phyloP scores from a whole-genome alignment of 2,113 vertebrate species.

The Prochilodus magdalenae region DNA sequence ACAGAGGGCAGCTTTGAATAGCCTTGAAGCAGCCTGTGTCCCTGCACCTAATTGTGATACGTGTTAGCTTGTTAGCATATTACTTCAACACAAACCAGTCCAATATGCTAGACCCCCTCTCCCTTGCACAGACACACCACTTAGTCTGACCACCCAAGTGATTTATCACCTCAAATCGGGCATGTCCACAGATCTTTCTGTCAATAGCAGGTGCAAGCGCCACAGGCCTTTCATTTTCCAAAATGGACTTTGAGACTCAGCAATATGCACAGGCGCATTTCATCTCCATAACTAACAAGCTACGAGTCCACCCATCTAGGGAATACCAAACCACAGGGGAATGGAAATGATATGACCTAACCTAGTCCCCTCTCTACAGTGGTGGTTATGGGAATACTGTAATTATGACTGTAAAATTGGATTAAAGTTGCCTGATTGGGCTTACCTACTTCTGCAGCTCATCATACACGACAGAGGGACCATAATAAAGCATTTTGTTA shows the following conservation, averaged over 20 bases:
- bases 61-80: slow-evolving; percentile 1
- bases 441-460: neutral
- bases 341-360: slow-evolving; percentile 25
- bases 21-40: too few species aligned
- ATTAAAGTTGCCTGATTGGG: slow-evolving; percentile 26
- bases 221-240: neutral
- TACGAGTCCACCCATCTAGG: slow-evolving; percentile 2
- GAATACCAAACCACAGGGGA: slow-evolving; percentile 18
- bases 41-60: neutral
- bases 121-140: neutral
- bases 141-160: neutral
- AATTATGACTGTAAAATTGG: slow-evolving; percentile 18
- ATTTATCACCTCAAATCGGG: neutral
- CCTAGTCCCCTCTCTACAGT: slow-evolving; percentile 23
- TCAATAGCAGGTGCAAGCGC: neutral
- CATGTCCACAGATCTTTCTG: neutral
- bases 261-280: neutral
- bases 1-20: too few species aligned
- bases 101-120: neutral
- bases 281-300: slow-evolving; percentile 7
- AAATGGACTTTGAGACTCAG: neutral
- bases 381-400: slow-evolving; percentile 16
- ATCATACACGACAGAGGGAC: neutral
- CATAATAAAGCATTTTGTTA: neutral
- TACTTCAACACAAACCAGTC: neutral